Conservation (phyloP, 35 echinoderm and acorn worm species). For the Chiridota heheva region DNA sequence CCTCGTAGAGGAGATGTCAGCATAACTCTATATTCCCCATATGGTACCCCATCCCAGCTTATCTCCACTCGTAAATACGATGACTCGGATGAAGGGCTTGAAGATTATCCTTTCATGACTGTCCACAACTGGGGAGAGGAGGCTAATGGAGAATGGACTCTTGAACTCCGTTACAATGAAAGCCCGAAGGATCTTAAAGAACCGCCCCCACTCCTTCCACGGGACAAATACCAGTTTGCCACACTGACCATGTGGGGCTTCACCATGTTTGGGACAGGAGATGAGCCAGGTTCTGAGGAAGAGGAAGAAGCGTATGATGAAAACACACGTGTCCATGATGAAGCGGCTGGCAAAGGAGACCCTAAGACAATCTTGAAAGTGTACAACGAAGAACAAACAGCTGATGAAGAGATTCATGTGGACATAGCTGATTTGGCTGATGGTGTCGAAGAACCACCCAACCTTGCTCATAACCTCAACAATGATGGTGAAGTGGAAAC, state of each 20-base stretch:
- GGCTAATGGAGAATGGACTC: constrained; percentile 55
- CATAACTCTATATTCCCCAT: constrained; percentile 71
- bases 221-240: constrained; percentile 35
- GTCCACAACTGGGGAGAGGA: constrained; percentile 97
- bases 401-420: constrained; percentile 78
- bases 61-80: constrained; percentile 68
- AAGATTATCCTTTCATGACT: constrained; percentile 83
- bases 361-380: constrained; percentile 57
- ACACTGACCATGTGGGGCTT: constrained; percentile 38
- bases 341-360: constrained; percentile 53
- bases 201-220: constrained; percentile 22
- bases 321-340: constrained; percentile 8
- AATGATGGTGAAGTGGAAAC: constrained; percentile 29
- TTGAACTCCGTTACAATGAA: constrained; percentile 51
- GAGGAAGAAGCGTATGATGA: background rate
- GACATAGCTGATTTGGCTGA: constrained; percentile 51
- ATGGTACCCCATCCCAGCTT: constrained; percentile 74
- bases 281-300: background rate
- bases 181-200: constrained; percentile 25
- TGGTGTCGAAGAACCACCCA: constrained; percentile 64
- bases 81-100: constrained; percentile 31
- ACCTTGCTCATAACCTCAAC: constrained; percentile 66
- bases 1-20: constrained; percentile 83
- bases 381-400: constrained; percentile 72
- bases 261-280: constrained; percentile 66